Evolutionary conservation across 2,888 invertebrate species (phyloP), one percentile per base, ranked within the genome.

Genomic region (Synergus gifuensis): DNA sequence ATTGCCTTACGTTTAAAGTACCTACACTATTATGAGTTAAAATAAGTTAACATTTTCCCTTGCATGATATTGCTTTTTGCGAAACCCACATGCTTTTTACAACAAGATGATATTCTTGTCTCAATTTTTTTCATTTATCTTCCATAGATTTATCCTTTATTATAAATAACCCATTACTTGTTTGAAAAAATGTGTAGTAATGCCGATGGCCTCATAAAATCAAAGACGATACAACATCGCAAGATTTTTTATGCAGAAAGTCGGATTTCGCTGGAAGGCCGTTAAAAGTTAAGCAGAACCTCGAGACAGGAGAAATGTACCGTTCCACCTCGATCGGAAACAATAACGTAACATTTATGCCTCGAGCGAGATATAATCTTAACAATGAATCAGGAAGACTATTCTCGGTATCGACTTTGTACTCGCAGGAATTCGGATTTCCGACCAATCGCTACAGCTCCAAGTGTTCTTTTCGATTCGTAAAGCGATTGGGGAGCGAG

Each of bases 261-360:
- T 73, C 54, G 46, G 73, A 73, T 73, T 73, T 49, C 49, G 11
- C 54, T 54, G 40, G 73, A 54, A 73, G 73, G 54, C 54, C 54
- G 54, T 73, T 73, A 73, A 73, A 73, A 73, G 73, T 54, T 73
- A 73, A 54, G 73, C 73, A 73, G 73, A 73, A 73, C 36, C 73
- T 54, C 28, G 54, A 54, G 73, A 54, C 73, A 54, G 73, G 36
- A 49, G 73, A 73, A 73, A 73, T 73, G 73, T 73, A 73, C 73
- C 73, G 73, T 73, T 73, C n/a, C 73, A 73, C 54, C 73, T 73
- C 54, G 73, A 73, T 73, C 54, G 73, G 54, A 73, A 73, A 73
- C 73, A 73, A 73, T 73, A 73, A 73, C 73, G 73, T 73, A 73
- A 73, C 73, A 73, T 73, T 73, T 73, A 54, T 73, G 73, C 73